Evolutionary conservation across 2,888 invertebrate species (phyloP).

Genomic region (Rapana venosa): DNA sequence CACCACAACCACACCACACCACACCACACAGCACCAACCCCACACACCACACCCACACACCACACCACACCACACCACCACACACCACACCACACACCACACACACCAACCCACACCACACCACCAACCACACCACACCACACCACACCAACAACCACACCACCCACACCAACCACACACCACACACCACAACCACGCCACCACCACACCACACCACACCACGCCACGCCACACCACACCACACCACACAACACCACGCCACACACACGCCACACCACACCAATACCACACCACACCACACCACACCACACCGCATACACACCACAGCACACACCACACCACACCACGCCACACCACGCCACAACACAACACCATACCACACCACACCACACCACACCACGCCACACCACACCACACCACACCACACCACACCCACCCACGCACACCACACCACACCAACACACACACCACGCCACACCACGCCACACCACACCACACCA

Average conservation of each 20-base stretch:
- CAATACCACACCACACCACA: background rate
- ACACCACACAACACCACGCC: too few relatives aligned
- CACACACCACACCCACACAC: too few relatives aligned
- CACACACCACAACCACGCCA: background rate
- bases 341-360: background rate
- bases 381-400: too few relatives aligned
- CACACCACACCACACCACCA: background rate
- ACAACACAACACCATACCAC: background rate
- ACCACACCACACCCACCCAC: background rate
- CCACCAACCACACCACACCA: background rate
- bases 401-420: background rate
- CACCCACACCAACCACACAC: background rate
- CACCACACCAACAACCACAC: background rate
- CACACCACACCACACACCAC: background rate
- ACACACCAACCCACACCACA: too few relatives aligned
- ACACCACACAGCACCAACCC: too few relatives aligned
- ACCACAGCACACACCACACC: too few relatives aligned
- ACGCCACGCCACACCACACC: background rate
- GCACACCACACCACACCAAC: background rate
- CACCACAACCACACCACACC: background rate
- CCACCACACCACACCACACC: background rate
- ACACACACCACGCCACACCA: background rate
- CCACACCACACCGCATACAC: background rate
- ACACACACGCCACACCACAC: background rate
- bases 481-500: background rate